These are phyloP conservation scores for Lytechinus pictus DNA, from an alignment of 35 echinoderm and acorn worm genomes.

Conservation along the genomic window DNA sequence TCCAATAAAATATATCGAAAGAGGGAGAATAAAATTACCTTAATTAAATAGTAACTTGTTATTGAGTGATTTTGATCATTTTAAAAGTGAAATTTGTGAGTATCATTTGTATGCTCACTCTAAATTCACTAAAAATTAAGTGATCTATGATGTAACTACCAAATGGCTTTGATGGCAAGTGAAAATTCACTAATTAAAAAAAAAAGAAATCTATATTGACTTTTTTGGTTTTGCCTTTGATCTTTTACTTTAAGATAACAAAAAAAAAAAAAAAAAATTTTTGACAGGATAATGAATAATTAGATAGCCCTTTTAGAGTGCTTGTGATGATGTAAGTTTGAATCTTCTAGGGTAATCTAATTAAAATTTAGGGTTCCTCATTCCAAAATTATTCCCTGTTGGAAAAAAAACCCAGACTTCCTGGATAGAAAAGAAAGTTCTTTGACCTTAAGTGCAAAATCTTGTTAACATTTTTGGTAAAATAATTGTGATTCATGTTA, in stretches of 20 bases:
- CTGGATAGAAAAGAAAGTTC: neutral
- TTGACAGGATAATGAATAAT: neutral
- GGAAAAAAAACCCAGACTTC: neutral
- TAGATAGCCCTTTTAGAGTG: neutral
- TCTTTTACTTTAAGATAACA: neutral
- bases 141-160: neutral
- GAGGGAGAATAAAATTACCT: too few relatives aligned
- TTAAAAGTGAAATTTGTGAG: too few relatives aligned
- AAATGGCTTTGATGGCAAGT: neutral
- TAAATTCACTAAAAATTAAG: too few relatives aligned
- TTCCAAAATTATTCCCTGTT: neutral
- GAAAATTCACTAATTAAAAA: neutral
- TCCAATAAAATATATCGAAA: too few relatives aligned
- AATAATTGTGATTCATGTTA: neutral
- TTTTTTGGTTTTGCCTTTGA: neutral
- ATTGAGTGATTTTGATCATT: too few relatives aligned
- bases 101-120: too few relatives aligned
- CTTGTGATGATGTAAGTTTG: neutral
- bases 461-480: neutral
- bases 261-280: neutral
- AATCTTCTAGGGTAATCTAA: neutral
- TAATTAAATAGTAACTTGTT: too few relatives aligned
- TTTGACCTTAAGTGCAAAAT: neutral
- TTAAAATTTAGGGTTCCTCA: neutral
- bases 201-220: neutral